Conservation (phyloP, 2,888 invertebrate genomes). For the Ryuthela nishihirai region DNA sequence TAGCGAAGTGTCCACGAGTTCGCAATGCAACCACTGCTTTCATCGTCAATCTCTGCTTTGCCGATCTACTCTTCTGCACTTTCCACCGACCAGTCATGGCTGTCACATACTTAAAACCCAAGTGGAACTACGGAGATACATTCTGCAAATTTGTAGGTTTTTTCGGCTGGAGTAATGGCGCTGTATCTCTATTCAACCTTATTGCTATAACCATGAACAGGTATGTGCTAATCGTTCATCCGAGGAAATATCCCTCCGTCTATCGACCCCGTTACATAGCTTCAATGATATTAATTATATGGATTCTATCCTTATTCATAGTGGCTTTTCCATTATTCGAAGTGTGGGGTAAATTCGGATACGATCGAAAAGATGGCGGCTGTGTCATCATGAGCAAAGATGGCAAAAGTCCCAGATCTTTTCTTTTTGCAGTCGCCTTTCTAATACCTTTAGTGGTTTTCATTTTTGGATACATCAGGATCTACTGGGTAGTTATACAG, state of each 20-base stretch:
- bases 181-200: slow-evolving; percentile 80
- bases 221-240: slow-evolving; percentile 54
- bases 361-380: slow-evolving; percentile 74
- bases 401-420: slow-evolving; percentile 68
- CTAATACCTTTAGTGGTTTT: slow-evolving; percentile 78
- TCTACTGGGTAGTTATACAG: slow-evolving; percentile 53
- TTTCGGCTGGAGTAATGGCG: slow-evolving; percentile 84
- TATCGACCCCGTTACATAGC: slow-evolving; percentile 67
- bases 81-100: slow-evolving; percentile 81
- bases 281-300: slow-evolving; percentile 71
- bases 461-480: slow-evolving; percentile 77
- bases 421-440: slow-evolving; percentile 75
- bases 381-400: slow-evolving; percentile 78
- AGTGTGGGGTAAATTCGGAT: slow-evolving; percentile 77
- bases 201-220: slow-evolving; percentile 84
- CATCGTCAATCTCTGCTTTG: slow-evolving; percentile 76
- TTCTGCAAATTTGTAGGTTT: slow-evolving; percentile 80
- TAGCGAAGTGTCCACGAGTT: slow-evolving; percentile 69
- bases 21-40: slow-evolving; percentile 82
- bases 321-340: slow-evolving; percentile 74
- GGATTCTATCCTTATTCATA: slow-evolving; percentile 66
- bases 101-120: slow-evolving; percentile 68
- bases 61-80: slow-evolving; percentile 77
- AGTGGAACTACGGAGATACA: slow-evolving; percentile 72
- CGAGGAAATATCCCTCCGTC: slow-evolving; percentile 47